A percentile compares a stretch with the other conserved stretches of the same genome.
phyloP scores from a whole-genome alignment of 2,113 vertebrate genomes.

The Microcebus ravelobensis region DNA sequence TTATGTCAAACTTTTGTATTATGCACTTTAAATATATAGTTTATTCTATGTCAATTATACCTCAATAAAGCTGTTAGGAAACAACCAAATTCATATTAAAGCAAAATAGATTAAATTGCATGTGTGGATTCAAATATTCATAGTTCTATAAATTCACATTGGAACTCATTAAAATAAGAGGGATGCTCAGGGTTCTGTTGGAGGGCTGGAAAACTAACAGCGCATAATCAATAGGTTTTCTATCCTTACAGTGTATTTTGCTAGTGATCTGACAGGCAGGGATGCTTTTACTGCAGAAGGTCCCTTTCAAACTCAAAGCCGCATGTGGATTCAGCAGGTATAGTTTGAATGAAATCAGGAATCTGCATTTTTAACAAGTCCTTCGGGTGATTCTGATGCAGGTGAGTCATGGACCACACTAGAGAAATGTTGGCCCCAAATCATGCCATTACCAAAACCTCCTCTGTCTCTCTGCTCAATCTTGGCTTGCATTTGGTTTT shows the following conservation, averaged over 20 bases:
- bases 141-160: conserved; percentile 5
- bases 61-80: not conserved
- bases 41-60: not conserved
- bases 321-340: not conserved
- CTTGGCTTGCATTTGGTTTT: not conserved
- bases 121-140: not conserved
- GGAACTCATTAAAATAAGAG: conserved; percentile 4
- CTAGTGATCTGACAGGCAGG: not conserved
- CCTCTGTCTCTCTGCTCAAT: not conserved
- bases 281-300: not conserved
- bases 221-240: not conserved
- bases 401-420: not conserved
- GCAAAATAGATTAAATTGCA: not conserved
- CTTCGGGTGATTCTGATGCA: not conserved
- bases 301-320: not conserved
- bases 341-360: not conserved
- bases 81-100: not conserved
- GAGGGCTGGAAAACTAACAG: not conserved
- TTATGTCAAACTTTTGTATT: not conserved
- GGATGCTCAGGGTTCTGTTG: not conserved
- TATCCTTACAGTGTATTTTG: not conserved
- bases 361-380: not conserved
- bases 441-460: not conserved
- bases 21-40: not conserved
- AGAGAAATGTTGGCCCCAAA: not conserved